These are phyloP conservation scores for Galeopterus variegatus DNA, from an alignment of 2,113 vertebrate species.

Conservation along the genomic window DNA sequence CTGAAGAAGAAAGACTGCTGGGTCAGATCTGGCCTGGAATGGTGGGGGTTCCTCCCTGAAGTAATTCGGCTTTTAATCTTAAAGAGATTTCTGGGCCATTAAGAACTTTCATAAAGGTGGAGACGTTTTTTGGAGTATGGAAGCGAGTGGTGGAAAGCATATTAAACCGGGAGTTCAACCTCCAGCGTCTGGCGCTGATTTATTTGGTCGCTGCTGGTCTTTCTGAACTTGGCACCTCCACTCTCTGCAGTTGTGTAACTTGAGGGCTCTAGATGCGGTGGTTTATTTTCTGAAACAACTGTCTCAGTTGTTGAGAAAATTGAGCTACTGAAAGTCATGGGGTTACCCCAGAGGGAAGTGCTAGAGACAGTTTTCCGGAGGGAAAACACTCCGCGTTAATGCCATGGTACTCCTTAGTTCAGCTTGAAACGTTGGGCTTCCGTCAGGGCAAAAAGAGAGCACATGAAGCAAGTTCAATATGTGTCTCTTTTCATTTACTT, in stretches of 20 bases:
- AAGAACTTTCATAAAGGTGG: neutral
- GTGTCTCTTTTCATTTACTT: neutral
- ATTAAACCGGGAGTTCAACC: neutral
- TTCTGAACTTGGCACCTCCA: constrained; percentile 58
- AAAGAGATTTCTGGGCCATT: neutral
- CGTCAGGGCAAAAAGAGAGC: neutral
- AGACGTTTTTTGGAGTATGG: neutral
- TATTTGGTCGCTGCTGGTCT: neutral
- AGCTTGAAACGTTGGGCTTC: neutral
- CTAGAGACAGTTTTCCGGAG: neutral
- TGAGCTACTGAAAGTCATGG: neutral
- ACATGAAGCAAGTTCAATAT: neutral
- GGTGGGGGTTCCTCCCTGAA: neutral
- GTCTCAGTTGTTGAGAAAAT: constrained; percentile 48
- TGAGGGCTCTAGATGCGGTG: neutral
- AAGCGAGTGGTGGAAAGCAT: neutral
- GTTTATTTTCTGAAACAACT: constrained; percentile 56
- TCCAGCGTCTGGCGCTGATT: neutral
- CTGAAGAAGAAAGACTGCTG: neutral
- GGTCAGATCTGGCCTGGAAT: neutral
- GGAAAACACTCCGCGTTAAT: neutral
- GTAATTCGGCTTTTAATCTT: neutral
- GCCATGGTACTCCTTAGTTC: neutral
- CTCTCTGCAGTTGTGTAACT: constrained; percentile 60
- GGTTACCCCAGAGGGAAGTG: neutral